Evolutionary conservation across 2,797 vertebrate species (phyloP), one percentile per base, ranked within the genome.

Genomic region (Danio jaintianensis): DNA sequence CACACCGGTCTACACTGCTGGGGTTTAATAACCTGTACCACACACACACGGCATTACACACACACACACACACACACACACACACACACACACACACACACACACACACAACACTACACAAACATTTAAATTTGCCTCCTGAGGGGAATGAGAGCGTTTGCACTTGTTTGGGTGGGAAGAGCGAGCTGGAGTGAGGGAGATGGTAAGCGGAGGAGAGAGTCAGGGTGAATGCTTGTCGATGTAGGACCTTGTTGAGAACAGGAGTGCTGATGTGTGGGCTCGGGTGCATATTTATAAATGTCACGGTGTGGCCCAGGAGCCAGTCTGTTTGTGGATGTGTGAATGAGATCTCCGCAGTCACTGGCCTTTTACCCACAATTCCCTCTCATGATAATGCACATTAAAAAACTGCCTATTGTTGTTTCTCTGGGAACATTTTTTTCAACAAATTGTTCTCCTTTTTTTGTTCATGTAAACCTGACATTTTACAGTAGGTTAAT

Each of bases 251-350:
- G 78, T 63, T 70, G 67, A 75, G 78, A 80, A 58, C 56, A 59
- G 45, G 29, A 45, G 64, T 29, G 43, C 55, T 79, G 71, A 67
- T 76, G 78, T 82, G 82, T 78, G 76, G 81, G 76, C 68, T 79
- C 75, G 77, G 63, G 74, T 86, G 79, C 81, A 85, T 84, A 81
- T 84, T 84, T 84, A 82, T 84, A 82, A 82, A 87, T 85, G 86
- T 84, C 80, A 83, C 18, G 42, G 76, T 67, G 64, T 55, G 75
- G 73, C 62, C 56, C 74, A 58, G 53, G 50, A 70, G 38, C 58
- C 59, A n/a, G 72, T 75, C 61, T 75, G 36, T 68, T 36, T 81
- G 36, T 81, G 29, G 43, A 68, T 75, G 79, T 76, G 72, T 72
- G 71, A 79, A 79, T 76, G 67, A 66, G 62, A 68, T 75, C 48